Evolutionary conservation across 2,113 vertebrate species (phyloP).

Genomic region (Bos taurus): ARS-UCD2.0 NC_037328.1:87994001-87994500

Average conservation of each 20-base stretch:
- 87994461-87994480: too few species aligned
- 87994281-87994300: too few species aligned
- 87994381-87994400: too few species aligned
- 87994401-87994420: rapidly evolving
- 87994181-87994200: background rate
- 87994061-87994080: background rate
- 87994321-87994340: too few species aligned
- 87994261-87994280: too few species aligned
- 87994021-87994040: background rate
- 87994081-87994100: background rate
- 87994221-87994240: background rate
- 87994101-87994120: background rate
- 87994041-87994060: background rate
- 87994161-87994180: background rate
- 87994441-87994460: too few species aligned
- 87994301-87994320: too few species aligned
- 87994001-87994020: background rate
- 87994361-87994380: too few species aligned
- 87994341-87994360: too few species aligned
- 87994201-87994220: background rate
- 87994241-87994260: background rate
- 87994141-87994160: background rate
- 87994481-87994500: background rate
- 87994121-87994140: background rate
- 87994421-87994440: too few species aligned